Evolutionary conservation across 92 coral and sea anemone genomes (phyloP).

Genomic region (Chrysogorgia sp.): DNA sequence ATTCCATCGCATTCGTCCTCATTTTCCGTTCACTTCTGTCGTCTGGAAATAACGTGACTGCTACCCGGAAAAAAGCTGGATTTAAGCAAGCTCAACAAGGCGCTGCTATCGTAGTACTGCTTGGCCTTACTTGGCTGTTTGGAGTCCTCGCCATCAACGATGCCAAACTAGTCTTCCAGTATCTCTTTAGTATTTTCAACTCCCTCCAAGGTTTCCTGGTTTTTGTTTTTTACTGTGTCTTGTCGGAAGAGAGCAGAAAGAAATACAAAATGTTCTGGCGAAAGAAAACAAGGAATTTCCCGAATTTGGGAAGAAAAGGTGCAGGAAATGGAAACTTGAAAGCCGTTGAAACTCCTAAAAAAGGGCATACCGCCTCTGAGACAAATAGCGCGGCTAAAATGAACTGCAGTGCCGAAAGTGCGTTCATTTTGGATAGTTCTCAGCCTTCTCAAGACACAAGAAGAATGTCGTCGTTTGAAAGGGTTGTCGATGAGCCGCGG

Average conservation of each 20-base stretch:
- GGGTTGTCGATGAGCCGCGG: too few relatives aligned
- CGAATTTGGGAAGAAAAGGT: too few relatives aligned
- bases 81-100: slow-evolving; percentile 2
- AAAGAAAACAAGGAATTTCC: slow-evolving; percentile 19
- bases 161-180: slow-evolving; percentile 45
- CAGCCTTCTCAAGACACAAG: too few relatives aligned
- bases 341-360: too few relatives aligned
- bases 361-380: too few relatives aligned
- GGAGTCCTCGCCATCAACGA: slow-evolving; percentile 46
- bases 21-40: slow-evolving; percentile 23
- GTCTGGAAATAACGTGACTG: slow-evolving; percentile 1
- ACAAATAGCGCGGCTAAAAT: too few relatives aligned
- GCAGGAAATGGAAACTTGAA: too few relatives aligned
- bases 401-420: too few relatives aligned
- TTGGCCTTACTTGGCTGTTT: slow-evolving; percentile 49
- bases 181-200: slow-evolving; percentile 45
- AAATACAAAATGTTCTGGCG: slow-evolving; percentile 69
- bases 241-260: slow-evolving; percentile 18
- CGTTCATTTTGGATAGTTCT: too few relatives aligned
- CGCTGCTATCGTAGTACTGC: slow-evolving; percentile 38
- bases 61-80: neutral
- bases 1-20: slow-evolving; percentile 14
- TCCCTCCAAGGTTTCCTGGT: too few relatives aligned
- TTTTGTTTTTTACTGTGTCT: slow-evolving; percentile 38
- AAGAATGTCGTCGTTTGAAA: too few relatives aligned